Evolutionary conservation across 2,797 vertebrate species (phyloP), one percentile per base, ranked within the genome.

Genomic region (Ataeniobius toweri): DNA sequence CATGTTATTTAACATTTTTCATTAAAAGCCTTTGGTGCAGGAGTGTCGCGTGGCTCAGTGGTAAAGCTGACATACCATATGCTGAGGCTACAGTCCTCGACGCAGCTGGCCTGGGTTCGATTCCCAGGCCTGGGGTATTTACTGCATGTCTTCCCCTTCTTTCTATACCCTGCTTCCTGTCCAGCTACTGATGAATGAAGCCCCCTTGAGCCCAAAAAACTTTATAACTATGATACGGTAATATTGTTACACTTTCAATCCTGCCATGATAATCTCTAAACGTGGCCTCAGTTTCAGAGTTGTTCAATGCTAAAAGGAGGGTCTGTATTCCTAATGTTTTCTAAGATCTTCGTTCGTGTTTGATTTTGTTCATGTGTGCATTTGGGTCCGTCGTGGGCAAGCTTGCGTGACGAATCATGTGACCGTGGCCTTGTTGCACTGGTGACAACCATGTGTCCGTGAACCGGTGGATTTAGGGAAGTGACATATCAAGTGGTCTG

Each of bases 381-480:
- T 44, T 55, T 71, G 73, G 61, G 63, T 58, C 51, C 76, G 81
- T 59, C 67, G 77, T 83, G 86, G 87, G 81, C 44, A 61, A 46
- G 78, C 65, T 74, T 18, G 77, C 80, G 80, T 82, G 86, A 91
- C 74, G 61, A 68, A 74, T 88, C 93, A 92, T 92, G 86, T 93
- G 91, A 93, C 80, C 48, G 14, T 61, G 68, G 86, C 76, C 84
- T 88, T 80, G 86, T 67, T 74, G 41, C 77, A 86, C 90, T 81
- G 85, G 81, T 92, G 91, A 92, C 91, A 90, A 80, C 81, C 90
- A 87, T 93, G 89, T 90, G 92, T 93, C 86, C 58, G 16, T 85
- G 79, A 84, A 83, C 46, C 73, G 77, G 71, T 86, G 85, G 84
- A 76, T 85, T 85, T 80, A 81, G 80, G 88, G 92, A 92, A 90